Conservation (phyloP, 1,140 invertebrate genomes). For the Oreohelix idahoensis region DNA sequence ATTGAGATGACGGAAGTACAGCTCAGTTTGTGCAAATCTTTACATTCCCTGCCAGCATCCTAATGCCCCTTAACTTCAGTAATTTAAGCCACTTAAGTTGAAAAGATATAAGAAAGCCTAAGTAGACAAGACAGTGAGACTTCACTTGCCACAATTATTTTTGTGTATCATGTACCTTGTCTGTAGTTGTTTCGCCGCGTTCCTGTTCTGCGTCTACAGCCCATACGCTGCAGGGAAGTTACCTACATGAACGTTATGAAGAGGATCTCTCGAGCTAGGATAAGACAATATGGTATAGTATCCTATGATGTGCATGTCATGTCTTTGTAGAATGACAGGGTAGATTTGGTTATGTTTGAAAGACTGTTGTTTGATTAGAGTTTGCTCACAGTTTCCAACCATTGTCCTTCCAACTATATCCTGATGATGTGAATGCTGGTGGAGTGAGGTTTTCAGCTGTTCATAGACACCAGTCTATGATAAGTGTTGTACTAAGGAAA, state of each 20-base stretch:
- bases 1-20: too few relatives aligned
- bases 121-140: not conserved
- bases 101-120: too few relatives aligned
- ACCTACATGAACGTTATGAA: constrained; percentile 31
- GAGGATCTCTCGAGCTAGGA: constrained; percentile 29
- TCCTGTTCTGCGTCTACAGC: constrained; percentile 5
- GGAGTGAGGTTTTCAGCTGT: too few relatives aligned
- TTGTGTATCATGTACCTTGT: constrained; percentile 4
- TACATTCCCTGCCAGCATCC: too few relatives aligned
- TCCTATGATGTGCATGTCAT: not conserved
- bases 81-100: too few relatives aligned
- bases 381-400: not conserved
- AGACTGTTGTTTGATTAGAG: not conserved
- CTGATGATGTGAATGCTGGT: too few relatives aligned
- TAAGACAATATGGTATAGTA: constrained; percentile 25
- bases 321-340: not conserved
- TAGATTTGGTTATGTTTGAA: not conserved
- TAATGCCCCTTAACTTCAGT: too few relatives aligned
- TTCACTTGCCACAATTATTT: not conserved
- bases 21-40: too few relatives aligned
- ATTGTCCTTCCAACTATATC: not conserved
- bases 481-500: too few relatives aligned
- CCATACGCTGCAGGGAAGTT: constrained; percentile 16
- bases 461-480: too few relatives aligned
- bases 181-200: constrained; percentile 22